Evolutionary conservation across 2,797 vertebrate genomes (phyloP), one percentile per base, ranked within the genome.

Genomic region (Tympanoctomys barrerae): DNA sequence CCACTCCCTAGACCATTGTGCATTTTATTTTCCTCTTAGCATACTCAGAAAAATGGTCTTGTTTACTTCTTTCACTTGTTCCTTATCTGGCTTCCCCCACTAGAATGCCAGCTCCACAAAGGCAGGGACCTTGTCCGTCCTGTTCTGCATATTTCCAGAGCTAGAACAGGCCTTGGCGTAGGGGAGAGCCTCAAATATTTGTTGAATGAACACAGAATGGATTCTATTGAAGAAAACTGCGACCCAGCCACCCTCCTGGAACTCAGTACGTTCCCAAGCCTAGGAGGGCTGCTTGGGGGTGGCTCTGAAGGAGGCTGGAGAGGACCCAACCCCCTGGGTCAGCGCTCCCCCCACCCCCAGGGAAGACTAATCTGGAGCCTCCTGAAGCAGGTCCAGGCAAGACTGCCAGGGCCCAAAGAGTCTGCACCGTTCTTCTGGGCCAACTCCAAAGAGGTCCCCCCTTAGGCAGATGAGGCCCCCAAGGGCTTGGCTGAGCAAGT

Each of bases 111-210:
- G 91, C 79, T 82, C 62, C 73, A 61, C 91, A 84, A 85, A 97
- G 87, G 85, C 95, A 90, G 73, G 75, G 93, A 96, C 71, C 94
- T 97, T 42, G 96, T 92, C 94, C 80, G 66, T 93, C 96, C 97
- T 97, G 96, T 97, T 97, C 95, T 91, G 85, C 90, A 49, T 91
- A 95, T 91, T 96, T 96, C 93, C 92, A 95, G 93, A 95, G 77
- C 94, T 95, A 87, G 71, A 85, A 82, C 91, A 86, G 89, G 82
- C 94, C 89, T 94, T 95, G 96, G 97, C 97, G 33, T 70, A 90
- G 52, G 91, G 52, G 7, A 94, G 84, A 86, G 94, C 57, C 81
- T 95, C 91, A 96, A 91, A 97, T 96, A 97, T 94, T 97, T 97
- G 96, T 90, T 93, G 82, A 97, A 94, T 92, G 96, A 96, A 96